A percentile compares a stretch with the other conserved stretches of the same genome.
phyloP scores from a whole-genome alignment of 2,888 invertebrate species.

The Clepsis dumicolana region DNA sequence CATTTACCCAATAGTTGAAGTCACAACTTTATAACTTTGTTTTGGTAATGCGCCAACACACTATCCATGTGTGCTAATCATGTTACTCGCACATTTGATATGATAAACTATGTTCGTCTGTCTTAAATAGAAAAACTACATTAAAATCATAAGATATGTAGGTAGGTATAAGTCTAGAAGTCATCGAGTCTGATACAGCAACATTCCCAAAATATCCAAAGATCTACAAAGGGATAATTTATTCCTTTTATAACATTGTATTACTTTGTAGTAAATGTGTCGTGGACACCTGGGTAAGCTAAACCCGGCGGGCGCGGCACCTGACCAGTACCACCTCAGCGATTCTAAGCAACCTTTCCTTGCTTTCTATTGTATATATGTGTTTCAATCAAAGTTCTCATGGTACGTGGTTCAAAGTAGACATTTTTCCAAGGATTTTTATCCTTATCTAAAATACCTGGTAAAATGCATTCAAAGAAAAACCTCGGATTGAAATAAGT shows the following conservation, averaged over 20 bases:
- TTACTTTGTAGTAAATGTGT: neutral
- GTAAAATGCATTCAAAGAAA: slow-evolving; percentile 66
- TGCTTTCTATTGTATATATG: slow-evolving; percentile 7
- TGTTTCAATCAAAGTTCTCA: neutral
- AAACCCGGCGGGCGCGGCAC: neutral
- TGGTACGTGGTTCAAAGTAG: neutral
- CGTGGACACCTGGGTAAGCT: slow-evolving; percentile 28
- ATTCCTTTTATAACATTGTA: neutral
- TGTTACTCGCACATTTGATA: neutral
- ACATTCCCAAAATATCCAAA: no score
- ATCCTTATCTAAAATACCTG: slow-evolving; percentile 46
- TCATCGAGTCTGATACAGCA: no score
- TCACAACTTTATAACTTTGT: neutral
- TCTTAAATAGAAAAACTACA: neutral
- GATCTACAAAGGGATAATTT: neutral
- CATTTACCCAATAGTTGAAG: slow-evolving; percentile 3
- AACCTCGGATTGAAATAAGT: slow-evolving; percentile 73
- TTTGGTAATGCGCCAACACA: neutral
- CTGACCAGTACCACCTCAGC: slow-evolving; percentile 20
- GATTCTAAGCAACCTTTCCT: slow-evolving; percentile 11
- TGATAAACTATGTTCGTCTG: neutral
- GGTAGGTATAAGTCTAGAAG: no score
- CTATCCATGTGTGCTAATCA: neutral
- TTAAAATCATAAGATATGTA: no score
- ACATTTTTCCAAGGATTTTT: neutral